A percentile compares a stretch with the other conserved stretches of the same genome.
Conservation (phyloP, 2,113 vertebrate species). For the Ptychochromis oligacanthus region DNA sequence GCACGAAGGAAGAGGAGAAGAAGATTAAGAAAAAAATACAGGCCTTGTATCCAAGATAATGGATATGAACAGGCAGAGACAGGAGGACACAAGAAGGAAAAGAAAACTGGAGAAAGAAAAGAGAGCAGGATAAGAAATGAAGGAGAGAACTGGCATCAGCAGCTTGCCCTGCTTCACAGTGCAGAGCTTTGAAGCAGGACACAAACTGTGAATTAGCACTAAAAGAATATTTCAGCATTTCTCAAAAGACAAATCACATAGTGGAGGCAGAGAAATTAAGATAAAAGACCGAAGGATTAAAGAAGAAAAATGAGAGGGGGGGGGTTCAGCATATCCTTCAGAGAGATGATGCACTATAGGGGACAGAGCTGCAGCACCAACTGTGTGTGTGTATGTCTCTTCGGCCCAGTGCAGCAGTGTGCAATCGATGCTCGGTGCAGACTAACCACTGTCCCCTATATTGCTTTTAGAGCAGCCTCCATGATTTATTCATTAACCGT, state of each 20-base stretch:
- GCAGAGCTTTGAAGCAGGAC: not conserved
- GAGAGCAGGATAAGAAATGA: not conserved
- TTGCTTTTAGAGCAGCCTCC: constrained; percentile 43
- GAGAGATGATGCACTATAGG: constrained; percentile 28
- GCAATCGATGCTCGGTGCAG: constrained; percentile 51
- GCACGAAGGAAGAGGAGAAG: not conserved
- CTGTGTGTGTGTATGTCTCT: constrained; percentile 13
- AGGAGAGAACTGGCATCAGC: not conserved
- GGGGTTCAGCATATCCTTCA: not conserved
- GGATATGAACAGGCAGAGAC: not conserved
- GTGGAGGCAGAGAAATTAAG: not conserved
- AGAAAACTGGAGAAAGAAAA: not conserved
- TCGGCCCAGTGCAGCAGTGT: constrained; percentile 3
- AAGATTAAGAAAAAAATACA: not conserved
- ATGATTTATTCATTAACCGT: constrained; percentile 66
- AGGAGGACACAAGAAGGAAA: not conserved
- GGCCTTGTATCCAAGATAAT: not conserved
- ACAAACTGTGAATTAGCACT: not conserved
- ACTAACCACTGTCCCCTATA: constrained; percentile 29
- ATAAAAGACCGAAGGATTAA: not conserved
- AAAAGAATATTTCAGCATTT: not conserved
- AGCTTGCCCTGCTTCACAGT: not conserved
- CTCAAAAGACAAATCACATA: not conserved
- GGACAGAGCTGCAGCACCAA: constrained; percentile 3
- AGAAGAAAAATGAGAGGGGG: not conserved